phyloP scores from a whole-genome alignment of 2,888 invertebrate species.

The Eucera pruinosa region DNA sequence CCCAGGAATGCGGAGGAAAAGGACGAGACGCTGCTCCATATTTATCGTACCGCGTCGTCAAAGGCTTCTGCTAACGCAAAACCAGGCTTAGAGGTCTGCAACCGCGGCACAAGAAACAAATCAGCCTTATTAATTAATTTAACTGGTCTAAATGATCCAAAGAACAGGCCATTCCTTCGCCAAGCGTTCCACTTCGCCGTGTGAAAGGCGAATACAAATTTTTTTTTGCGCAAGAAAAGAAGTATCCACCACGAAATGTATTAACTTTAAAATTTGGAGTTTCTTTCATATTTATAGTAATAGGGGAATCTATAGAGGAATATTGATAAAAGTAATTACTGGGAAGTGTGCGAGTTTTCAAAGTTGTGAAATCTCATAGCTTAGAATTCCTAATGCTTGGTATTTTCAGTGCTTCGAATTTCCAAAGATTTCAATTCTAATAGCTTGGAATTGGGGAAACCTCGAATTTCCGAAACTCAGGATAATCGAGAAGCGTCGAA shows the following conservation, averaged over 20 bases:
- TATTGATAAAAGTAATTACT: no score
- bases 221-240: not conserved
- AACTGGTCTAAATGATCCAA: constrained; percentile 50
- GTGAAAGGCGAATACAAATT: constrained; percentile 32
- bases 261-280: not conserved
- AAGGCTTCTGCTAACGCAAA: constrained; percentile 60
- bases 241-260: not conserved
- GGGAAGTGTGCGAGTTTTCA: no score
- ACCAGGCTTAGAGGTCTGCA: constrained; percentile 37
- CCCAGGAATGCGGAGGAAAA: constrained; percentile 61
- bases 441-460: no score
- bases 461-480: no score
- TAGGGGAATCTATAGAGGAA: no score
- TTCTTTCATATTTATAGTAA: no score
- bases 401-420: no score
- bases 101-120: constrained; percentile 59
- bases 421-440: no score
- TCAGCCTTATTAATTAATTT: constrained; percentile 67
- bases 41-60: constrained; percentile 65
- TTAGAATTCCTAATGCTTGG: no score
- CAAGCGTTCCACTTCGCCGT: constrained; percentile 32
- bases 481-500: no score
- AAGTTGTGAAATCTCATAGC: no score
- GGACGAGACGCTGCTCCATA: constrained; percentile 63
- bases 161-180: constrained; percentile 37